phyloP scores from a whole-genome alignment of 2,888 invertebrate species.

The Catocala sponsa region DNA sequence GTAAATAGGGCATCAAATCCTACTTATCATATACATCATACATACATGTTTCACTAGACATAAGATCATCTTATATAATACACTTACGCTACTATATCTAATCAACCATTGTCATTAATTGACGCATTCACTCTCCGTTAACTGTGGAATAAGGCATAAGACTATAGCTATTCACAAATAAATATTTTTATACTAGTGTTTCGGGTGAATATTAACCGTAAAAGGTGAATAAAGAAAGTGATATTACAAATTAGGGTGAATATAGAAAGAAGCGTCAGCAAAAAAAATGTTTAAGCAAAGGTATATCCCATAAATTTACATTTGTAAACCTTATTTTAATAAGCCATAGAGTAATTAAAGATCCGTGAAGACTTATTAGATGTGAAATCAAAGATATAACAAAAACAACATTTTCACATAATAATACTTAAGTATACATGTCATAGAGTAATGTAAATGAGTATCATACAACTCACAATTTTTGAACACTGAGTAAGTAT shows the following conservation, averaged over 20 bases:
- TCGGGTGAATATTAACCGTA: conserved; percentile 30
- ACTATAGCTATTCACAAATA: conserved; percentile 53
- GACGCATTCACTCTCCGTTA: conserved; percentile 34
- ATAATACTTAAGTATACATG: too few species aligned
- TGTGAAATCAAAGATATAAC: too few species aligned
- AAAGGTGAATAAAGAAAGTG: conserved; percentile 9
- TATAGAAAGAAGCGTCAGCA: conserved; percentile 8
- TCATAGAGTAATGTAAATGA: too few species aligned
- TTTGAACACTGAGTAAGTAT: too few species aligned
- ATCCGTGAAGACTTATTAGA: too few species aligned
- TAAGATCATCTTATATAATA: conserved; percentile 10
- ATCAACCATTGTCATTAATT: conserved; percentile 35
- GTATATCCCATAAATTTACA: not conserved
- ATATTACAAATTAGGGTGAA: not conserved
- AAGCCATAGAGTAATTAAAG: too few species aligned
- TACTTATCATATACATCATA: conserved; percentile 8
- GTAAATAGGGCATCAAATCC: conserved; percentile 4
- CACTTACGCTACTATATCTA: conserved; percentile 4
- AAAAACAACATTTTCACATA: too few species aligned
- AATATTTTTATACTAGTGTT: conserved; percentile 41
- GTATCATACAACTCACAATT: too few species aligned
- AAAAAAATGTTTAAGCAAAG: not conserved
- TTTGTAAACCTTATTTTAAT: not conserved
- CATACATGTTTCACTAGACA: conserved; percentile 11
- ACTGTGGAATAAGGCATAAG: conserved; percentile 46